These are phyloP conservation scores for Chaenogobius annularis DNA, from an alignment of 2,113 vertebrate genomes.

Conservation along the genomic window DNA sequence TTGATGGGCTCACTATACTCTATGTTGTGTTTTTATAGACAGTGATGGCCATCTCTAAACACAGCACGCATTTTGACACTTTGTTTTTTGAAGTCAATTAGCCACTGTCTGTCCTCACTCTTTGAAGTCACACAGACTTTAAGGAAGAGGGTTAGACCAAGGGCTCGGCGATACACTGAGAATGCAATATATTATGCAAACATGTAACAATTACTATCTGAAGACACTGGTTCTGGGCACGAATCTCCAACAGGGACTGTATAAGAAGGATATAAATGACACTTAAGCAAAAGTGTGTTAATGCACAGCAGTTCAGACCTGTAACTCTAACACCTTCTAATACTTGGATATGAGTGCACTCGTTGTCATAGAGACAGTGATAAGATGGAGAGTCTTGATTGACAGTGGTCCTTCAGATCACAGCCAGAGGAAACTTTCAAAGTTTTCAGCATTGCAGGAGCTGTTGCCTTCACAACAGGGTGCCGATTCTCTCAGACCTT, in stretches of 20 bases:
- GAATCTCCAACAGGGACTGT: too few species aligned
- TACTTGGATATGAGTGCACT: neutral
- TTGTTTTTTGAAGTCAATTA: conserved; percentile 59
- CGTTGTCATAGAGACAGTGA: conserved; percentile 41
- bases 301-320: neutral
- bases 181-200: neutral
- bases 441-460: conserved; percentile 20
- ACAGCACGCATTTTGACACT: conserved; percentile 47
- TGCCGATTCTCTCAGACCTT: neutral
- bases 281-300: neutral
- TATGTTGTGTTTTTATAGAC: conserved; percentile 44
- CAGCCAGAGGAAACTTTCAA: conserved; percentile 20
- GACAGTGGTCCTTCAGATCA: conserved; percentile 25
- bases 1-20: conserved; percentile 44
- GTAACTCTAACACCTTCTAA: neutral
- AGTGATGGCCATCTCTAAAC: conserved; percentile 29
- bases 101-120: conserved; percentile 34
- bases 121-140: conserved; percentile 47
- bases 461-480: neutral
- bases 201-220: too few species aligned
- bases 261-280: too few species aligned
- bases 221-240: too few species aligned
- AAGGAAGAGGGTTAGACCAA: neutral
- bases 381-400: conserved; percentile 11
- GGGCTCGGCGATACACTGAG: neutral